Evolutionary conservation across 2,113 vertebrate genomes (phyloP).

Genomic region (Atrichornis clamosus): DNA sequence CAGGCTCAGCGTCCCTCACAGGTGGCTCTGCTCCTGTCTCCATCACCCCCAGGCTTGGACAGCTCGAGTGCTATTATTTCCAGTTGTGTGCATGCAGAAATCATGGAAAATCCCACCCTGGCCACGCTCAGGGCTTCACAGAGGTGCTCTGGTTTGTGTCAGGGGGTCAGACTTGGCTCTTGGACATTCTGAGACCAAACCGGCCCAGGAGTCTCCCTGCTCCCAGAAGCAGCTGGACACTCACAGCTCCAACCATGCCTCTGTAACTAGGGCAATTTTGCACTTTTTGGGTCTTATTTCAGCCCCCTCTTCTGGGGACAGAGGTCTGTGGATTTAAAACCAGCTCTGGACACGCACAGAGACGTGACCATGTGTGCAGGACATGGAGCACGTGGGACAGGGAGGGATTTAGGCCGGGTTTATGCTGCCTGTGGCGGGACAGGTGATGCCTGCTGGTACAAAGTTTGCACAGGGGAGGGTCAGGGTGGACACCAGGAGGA

Average conservation of each 20-base stretch:
- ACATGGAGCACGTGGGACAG: not conserved
- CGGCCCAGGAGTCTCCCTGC: not conserved
- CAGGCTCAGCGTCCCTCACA: not conserved
- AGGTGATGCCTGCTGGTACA: not conserved
- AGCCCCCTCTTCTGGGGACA: not conserved
- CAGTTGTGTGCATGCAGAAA: not conserved
- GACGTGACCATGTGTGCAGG: accelerated
- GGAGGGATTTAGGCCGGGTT: not conserved
- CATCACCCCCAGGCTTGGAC: not conserved
- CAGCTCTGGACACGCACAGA: not conserved
- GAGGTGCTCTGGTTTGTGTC: not conserved
- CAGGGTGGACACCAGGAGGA: not conserved
- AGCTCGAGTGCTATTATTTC: not conserved
- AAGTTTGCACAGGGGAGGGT: not conserved
- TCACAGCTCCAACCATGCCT: not conserved
- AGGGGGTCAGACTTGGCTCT: not conserved
- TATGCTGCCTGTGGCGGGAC: not conserved
- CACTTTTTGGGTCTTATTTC: not conserved
- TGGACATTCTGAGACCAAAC: not conserved
- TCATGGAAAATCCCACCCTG: not conserved
- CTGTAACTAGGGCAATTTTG: not conserved
- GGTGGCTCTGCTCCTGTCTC: not conserved
- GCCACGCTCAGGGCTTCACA: accelerated
- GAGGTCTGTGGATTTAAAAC: not conserved
- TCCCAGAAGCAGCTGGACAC: not conserved